These are phyloP conservation scores for Drosophila kuntzei DNA, from an alignment of 2,888 invertebrate genomes.

Conservation along the genomic window DNA sequence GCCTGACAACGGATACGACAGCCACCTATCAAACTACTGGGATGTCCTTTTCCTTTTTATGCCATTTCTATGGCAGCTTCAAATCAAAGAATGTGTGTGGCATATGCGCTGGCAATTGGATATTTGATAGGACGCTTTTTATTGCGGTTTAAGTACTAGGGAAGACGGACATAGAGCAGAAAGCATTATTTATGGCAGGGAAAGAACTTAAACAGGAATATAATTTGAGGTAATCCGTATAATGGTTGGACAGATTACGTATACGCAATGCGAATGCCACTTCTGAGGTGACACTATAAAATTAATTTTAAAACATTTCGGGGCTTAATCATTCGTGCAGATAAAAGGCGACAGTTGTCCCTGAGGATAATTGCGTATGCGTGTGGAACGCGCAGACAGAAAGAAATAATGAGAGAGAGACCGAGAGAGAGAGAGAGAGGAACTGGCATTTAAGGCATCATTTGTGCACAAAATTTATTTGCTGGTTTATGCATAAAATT, in stretches of 20 bases:
- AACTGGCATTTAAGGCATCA: constrained; percentile 70
- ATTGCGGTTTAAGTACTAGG: constrained; percentile 26
- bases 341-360: constrained; percentile 77
- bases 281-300: constrained; percentile 66
- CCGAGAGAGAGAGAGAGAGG: constrained; percentile 3
- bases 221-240: constrained; percentile 42
- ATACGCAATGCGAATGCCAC: constrained; percentile 31
- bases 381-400: constrained; percentile 46
- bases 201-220: constrained; percentile 18
- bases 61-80: constrained; percentile 21
- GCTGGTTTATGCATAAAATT: constrained; percentile 62
- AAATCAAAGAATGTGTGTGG: constrained; percentile 16
- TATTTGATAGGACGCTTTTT: constrained; percentile 45
- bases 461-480: constrained; percentile 72
- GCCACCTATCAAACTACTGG: constrained; percentile 53
- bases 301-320: constrained; percentile 75
- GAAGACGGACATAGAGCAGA: not conserved
- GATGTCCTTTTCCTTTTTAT: constrained; percentile 20
- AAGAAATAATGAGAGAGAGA: not conserved
- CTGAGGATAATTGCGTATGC: constrained; percentile 73
- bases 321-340: constrained; percentile 73
- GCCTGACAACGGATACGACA: constrained; percentile 13
- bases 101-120: constrained; percentile 50
- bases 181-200: constrained; percentile 24
- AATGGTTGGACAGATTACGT: constrained; percentile 53